Base-by-base conservation (phyloP, 2,797 vertebrate species). In the Perodicticus potto region DNA sequence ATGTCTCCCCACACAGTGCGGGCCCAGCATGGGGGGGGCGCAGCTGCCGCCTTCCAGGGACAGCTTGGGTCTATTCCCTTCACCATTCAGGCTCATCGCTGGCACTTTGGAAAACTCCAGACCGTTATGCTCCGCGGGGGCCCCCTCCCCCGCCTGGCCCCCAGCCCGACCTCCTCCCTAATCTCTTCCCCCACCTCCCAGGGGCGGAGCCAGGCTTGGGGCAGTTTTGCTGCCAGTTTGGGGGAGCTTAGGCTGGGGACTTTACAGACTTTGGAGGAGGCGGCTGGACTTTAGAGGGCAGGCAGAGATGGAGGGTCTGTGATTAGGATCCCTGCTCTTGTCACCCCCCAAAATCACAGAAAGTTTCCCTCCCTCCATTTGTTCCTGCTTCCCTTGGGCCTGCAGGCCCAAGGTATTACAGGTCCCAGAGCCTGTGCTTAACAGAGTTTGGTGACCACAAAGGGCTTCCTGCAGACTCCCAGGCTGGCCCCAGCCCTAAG, bases 101-200 rank as follows among this genome's bases (percentile, higher is more conserved):
- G 2, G 74, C 61, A 73, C 97, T 97, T 78, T 13, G 91, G 86
- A 27, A 57, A 89, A 92, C 63, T 95, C 86, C 10, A 16, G 95
- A 96, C 96, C 94, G 96, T 96, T 97, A 92, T 73, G 84, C 96
- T 57, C 86, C 4, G 69, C 34, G 59, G 94, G 94, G 83, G 86
- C 65, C 90, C 92, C 95, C 87, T 73, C 87, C 80, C 90, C 95
- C 43, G 32, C 37, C 40, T n/a, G 74, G 37, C 84, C 89, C 96
- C 90, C 29, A 8, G 95, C 94, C 81, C 61, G 7, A 25, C 59
- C 43, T 29, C 72, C 70, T 87, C 84, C 88, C 89, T 89, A 45
- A 20, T 23, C 86, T 4, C 23, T 25, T 40, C 70, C 5, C 65
- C 69, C 37, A 27, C 72, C 76, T 69, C 65, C 34, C 27, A 49